Evolutionary conservation across 1,140 invertebrate species (phyloP), one percentile per base, ranked within the genome.

Genomic region (Trichoplusia ni): DNA sequence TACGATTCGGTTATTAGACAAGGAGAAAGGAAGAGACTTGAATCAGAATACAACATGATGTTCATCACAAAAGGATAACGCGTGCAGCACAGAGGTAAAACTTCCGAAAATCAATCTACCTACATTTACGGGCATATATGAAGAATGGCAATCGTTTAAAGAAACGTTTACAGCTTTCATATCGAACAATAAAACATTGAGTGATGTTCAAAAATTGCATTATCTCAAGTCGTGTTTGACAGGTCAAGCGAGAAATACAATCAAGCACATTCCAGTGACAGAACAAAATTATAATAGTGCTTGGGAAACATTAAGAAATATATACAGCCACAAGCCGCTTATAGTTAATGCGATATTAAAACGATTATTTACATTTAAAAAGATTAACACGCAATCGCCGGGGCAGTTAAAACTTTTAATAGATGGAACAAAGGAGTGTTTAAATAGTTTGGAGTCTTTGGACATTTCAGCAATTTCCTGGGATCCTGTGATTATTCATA

Each of bases 91-190:
- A 29, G 65, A 67, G 14, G 51, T 56, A 8, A 49, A 66, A 18
- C 19, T 66, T 53, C 68, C 68, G 1, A 56, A 44, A 42, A 66
- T 64, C 33, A 59, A 67, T 16, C 25, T 71, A 38, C 64, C 68
- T 18, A 64, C 33, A 46, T 67, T 70, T 31, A 35, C 56, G 7
- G 67, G 68, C 9, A 40, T 42, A 14, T 71, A 71, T 40, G 63
- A 71, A 62, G 63, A 71, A 14, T 71, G 68, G 68, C 63, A 66
- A 47, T 53, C 58, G 6, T 66, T 71, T 60, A 37, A 71, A 60
- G 68, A 70, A 31, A 19, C 49, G 25, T 69, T 70, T 53, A 42
- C 11, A 27, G 27, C 63, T 6, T 21, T 70, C n/a, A 53, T 70
- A 23, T 29, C 56, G 9, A 42, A 21, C 0, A 70, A 67, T 40